Evolutionary conservation across 2,113 vertebrate species (phyloP).

Genomic region (Sisor rabdophorus): DNA sequence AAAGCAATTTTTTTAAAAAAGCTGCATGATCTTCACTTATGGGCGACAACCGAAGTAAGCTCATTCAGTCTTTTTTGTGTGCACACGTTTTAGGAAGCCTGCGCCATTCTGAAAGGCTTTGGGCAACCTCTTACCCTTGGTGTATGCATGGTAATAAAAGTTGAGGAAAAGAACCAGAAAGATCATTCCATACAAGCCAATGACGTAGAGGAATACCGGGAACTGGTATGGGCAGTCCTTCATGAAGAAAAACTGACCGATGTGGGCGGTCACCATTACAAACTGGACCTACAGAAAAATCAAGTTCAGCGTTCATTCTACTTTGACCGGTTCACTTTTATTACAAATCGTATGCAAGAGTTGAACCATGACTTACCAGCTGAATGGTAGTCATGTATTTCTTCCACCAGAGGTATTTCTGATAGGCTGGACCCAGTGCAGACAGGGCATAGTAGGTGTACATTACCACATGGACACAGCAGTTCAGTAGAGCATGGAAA

Average conservation of each 20-base stretch:
- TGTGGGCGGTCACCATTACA: conserved; percentile 71
- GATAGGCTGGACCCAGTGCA: conserved; percentile 77
- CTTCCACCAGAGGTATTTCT: conserved; percentile 88
- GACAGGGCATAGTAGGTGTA: conserved; percentile 82
- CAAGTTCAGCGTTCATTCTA: not conserved
- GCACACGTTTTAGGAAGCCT: conserved; percentile 53
- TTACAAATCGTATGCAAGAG: not conserved
- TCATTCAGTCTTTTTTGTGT: conserved; percentile 40
- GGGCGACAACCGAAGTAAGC: not conserved
- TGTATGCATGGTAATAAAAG: conserved; percentile 84
- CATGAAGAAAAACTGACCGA: conserved; percentile 80
- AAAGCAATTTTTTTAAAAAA: conserved; percentile 20
- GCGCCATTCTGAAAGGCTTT: conserved; percentile 65
- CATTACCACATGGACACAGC: conserved; percentile 80
- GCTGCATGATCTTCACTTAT: conserved; percentile 14
- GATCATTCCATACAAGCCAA: conserved; percentile 71
- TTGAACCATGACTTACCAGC: conserved; percentile 60
- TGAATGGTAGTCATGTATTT: conserved; percentile 83
- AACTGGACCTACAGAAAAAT: conserved; percentile 74
- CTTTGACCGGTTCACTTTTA: no score
- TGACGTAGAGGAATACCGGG: conserved; percentile 80
- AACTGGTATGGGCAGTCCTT: conserved; percentile 79
- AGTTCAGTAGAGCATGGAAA: conserved; percentile 80
- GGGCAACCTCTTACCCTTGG: conserved; percentile 76
- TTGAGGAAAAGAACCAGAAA: conserved; percentile 82